phyloP scores from a whole-genome alignment of 2,797 vertebrate species.

The Sebastes diploproa region DNA sequence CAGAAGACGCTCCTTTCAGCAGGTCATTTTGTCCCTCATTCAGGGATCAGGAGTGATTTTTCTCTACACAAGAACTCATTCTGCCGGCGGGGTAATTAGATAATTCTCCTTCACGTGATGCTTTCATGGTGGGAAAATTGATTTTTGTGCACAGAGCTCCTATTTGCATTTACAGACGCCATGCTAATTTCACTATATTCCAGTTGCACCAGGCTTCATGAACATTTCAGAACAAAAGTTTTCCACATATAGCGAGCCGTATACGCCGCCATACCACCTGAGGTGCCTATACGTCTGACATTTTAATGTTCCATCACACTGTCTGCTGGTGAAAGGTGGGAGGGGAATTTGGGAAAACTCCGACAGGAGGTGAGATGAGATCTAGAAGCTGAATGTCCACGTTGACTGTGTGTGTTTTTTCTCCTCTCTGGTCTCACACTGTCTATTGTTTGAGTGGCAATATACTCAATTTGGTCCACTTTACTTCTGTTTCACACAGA shows the following conservation, averaged over 20 bases:
- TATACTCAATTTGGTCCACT: conserved; percentile 75
- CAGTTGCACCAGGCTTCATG: background rate
- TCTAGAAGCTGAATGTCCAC: conserved; percentile 43
- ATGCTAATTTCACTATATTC: background rate
- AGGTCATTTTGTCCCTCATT: background rate
- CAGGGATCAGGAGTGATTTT: background rate
- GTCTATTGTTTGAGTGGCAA: conserved; percentile 75
- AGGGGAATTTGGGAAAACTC: conserved; percentile 59
- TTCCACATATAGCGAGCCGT: background rate
- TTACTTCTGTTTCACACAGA: conserved; percentile 73
- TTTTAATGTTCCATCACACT: conserved; percentile 42
- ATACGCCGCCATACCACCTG: background rate
- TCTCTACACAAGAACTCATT: background rate
- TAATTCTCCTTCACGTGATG: conserved; percentile 1
- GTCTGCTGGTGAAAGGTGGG: conserved; percentile 62
- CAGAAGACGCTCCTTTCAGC: background rate
- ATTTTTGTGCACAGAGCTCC: background rate
- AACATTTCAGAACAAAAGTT: background rate
- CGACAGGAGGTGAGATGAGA: conserved; percentile 64
- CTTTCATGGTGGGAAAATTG: conserved; percentile 5
- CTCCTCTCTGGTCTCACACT: conserved; percentile 48
- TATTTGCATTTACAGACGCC: conserved; percentile 2
- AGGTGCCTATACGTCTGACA: conserved; percentile 31
- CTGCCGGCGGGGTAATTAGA: conserved; percentile 1
- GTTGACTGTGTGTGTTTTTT: conserved; percentile 12